These are phyloP conservation scores for Psittacula cyanocephala DNA, from an alignment of 2,113 vertebrate genomes.

Conservation along the genomic window DNA sequence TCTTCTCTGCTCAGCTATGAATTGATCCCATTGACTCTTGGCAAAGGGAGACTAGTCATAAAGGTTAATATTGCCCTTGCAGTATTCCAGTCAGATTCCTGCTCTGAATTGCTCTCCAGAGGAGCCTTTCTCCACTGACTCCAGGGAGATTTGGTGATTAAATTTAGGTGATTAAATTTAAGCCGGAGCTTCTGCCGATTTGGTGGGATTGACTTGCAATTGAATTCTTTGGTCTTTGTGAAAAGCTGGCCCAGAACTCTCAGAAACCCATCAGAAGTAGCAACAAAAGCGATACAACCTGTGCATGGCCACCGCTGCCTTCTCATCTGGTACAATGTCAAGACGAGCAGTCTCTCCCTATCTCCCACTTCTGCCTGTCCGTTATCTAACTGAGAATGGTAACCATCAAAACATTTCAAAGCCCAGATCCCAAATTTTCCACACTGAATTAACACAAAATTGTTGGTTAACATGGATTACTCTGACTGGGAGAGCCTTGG, in stretches of 20 bases:
- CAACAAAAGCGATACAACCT: fast-evolving
- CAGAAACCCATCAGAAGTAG: background rate
- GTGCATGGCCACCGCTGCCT: background rate
- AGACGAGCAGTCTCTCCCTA: background rate
- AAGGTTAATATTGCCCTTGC: conserved; percentile 3
- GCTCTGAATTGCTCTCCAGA: background rate
- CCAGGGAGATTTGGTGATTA: background rate
- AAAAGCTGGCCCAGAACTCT: background rate
- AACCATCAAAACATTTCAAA: background rate
- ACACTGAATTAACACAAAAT: background rate
- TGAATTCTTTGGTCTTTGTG: background rate
- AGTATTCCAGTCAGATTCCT: background rate
- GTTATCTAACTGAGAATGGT: background rate
- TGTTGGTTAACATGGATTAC: background rate
- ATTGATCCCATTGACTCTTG: conserved; percentile 5
- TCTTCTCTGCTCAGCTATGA: background rate
- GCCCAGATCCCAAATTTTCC: fast-evolving
- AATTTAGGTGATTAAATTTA: background rate
- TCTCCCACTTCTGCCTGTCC: background rate
- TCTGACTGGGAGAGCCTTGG: background rate
- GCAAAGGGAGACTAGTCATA: background rate
- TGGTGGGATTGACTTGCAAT: background rate
- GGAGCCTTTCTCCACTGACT: background rate
- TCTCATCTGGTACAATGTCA: background rate
- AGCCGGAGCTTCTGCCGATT: background rate